phyloP scores from a whole-genome alignment of 2,888 invertebrate species.

The Acleris sparsana region DNA sequence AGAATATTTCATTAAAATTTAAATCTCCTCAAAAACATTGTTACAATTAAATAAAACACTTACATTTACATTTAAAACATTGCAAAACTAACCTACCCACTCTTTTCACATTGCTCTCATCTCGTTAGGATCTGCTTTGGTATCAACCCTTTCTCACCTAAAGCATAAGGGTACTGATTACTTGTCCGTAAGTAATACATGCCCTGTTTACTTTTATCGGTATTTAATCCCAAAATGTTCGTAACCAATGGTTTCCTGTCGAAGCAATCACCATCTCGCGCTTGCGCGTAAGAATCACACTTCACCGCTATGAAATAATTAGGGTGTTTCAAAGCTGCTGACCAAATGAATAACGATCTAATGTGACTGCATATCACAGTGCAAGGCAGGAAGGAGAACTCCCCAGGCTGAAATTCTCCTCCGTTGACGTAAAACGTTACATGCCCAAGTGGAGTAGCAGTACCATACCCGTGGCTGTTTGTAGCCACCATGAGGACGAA shows the following conservation, averaged over 20 bases:
- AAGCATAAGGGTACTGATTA: slow-evolving; percentile 58
- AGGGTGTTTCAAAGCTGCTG: slow-evolving; percentile 52
- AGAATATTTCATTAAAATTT: too few relatives aligned
- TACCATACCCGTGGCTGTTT: slow-evolving; percentile 45
- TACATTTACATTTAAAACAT: too few relatives aligned
- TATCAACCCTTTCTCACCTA: slow-evolving; percentile 60
- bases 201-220: slow-evolving; percentile 50
- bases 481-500: slow-evolving; percentile 42
- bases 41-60: too few relatives aligned
- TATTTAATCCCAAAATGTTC: slow-evolving; percentile 51
- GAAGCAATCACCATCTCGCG: slow-evolving; percentile 53
- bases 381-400: slow-evolving; percentile 53
- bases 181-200: slow-evolving; percentile 55
- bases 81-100: too few relatives aligned
- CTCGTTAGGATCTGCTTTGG: too few relatives aligned
- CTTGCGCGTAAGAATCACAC: slow-evolving; percentile 55
- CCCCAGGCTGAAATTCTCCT: slow-evolving; percentile 59
- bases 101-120: too few relatives aligned
- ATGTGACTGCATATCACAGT: slow-evolving; percentile 55
- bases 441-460: slow-evolving; percentile 43
- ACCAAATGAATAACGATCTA: slow-evolving; percentile 52
- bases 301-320: slow-evolving; percentile 54
- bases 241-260: slow-evolving; percentile 50
- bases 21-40: too few relatives aligned
- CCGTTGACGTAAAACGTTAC: slow-evolving; percentile 49